Percentiles rank a stretch among this genome's conserved stretches.
Conservation (phyloP, 2,113 vertebrate genomes). For the Pangasianodon hypophthalmus region DNA sequence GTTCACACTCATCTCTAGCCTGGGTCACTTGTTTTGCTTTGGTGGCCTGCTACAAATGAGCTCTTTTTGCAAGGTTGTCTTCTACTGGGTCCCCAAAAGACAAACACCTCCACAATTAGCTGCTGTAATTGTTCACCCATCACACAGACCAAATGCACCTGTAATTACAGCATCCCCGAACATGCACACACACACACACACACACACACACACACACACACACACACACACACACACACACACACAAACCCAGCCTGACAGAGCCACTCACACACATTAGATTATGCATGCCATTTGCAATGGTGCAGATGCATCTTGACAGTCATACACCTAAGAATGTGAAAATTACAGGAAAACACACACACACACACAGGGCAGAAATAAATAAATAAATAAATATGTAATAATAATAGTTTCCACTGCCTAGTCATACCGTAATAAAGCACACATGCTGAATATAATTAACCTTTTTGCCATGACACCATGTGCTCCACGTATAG, state of each 20-base stretch:
- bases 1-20: constrained; percentile 53
- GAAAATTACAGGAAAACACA: background rate
- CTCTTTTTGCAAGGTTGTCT: constrained; percentile 33
- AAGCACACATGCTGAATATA: background rate
- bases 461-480: background rate
- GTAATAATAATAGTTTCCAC: background rate
- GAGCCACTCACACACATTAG: constrained; percentile 1
- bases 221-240: background rate
- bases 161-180: constrained; percentile 52
- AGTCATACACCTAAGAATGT: background rate
- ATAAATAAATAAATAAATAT: background rate
- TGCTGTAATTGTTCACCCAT: constrained; percentile 49
- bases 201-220: background rate
- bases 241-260: constrained; percentile 19
- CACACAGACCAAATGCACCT: constrained; percentile 54
- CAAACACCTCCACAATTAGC: constrained; percentile 61
- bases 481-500: background rate
- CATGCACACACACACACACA: background rate
- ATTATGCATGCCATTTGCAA: constrained; percentile 54
- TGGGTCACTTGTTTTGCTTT: constrained; percentile 59
- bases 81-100: constrained; percentile 46
- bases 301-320: constrained; percentile 47
- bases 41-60: constrained; percentile 56
- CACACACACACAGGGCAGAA: background rate
- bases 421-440: background rate